Conservation (phyloP, 2,888 invertebrate species). For the Drosophila ezoana region DNA sequence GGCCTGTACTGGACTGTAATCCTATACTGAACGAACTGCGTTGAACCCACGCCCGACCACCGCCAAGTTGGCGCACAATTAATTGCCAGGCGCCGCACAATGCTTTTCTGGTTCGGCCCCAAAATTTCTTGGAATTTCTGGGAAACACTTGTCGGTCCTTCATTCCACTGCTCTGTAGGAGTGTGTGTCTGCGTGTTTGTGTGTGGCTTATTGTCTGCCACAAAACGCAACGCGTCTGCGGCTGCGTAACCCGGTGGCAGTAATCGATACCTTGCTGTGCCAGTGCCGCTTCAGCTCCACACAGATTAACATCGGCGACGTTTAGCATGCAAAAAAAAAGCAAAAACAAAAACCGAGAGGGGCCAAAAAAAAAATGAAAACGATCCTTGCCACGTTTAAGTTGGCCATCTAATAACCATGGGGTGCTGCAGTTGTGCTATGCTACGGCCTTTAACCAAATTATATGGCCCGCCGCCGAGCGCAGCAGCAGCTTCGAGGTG, state of each 20-base stretch:
- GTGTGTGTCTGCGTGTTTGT: not conserved
- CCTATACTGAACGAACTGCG: conserved; percentile 48
- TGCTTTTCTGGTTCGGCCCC: conserved; percentile 48
- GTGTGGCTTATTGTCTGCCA: conserved; percentile 56
- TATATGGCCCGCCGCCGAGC: conserved; percentile 60
- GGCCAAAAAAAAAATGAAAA: conserved; percentile 27
- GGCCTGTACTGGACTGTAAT: conserved; percentile 41
- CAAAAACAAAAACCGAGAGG: conserved; percentile 16
- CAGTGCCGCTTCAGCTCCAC: conserved; percentile 40
- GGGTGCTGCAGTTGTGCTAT: conserved; percentile 52
- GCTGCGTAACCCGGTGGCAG: conserved; percentile 76
- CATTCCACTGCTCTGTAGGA: conserved; percentile 18
- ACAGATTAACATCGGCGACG: conserved; percentile 74
- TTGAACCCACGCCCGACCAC: conserved; percentile 66
- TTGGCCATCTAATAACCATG: conserved; percentile 79
- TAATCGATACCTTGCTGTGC: conserved; percentile 76
- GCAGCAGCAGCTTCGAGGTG: conserved; percentile 31
- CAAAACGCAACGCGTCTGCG: conserved; percentile 40
- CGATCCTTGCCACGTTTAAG: conserved; percentile 58
- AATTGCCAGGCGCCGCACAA: conserved; percentile 79
- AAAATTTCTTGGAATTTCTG: conserved; percentile 72
- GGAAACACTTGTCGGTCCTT: conserved; percentile 67
- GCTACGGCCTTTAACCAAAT: conserved; percentile 71
- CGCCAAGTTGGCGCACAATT: conserved; percentile 63
- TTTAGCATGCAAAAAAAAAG: conserved; percentile 62